These are phyloP conservation scores for Epistrophe eligans DNA, from an alignment of 2,888 invertebrate species.

Conservation along the genomic window DNA sequence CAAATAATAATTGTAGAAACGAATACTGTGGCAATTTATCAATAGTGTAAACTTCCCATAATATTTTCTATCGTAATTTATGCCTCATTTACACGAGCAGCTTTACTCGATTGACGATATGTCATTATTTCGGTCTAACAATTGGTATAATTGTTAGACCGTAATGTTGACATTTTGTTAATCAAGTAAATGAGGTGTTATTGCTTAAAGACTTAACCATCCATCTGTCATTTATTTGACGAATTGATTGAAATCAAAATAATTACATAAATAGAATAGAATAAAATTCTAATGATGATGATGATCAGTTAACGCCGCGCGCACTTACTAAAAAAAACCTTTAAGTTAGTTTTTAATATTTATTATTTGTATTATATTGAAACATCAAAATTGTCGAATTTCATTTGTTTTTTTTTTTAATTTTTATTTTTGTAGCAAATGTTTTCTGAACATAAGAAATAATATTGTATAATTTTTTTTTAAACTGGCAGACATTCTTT, in stretches of 20 bases:
- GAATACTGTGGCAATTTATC: no score
- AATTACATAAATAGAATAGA: not conserved
- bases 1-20: no score
- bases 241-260: not conserved
- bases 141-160: no score
- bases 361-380: constrained; percentile 6
- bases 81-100: no score
- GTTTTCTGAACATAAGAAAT: constrained; percentile 42
- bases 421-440: constrained; percentile 32
- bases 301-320: constrained; percentile 13
- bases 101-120: no score
- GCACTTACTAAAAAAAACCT: constrained; percentile 13
- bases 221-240: not conserved
- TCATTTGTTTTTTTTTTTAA: not conserved
- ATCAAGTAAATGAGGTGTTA: no score
- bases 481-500: constrained; percentile 33
- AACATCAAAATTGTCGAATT: not conserved
- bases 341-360: constrained; percentile 8
- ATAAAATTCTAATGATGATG: not conserved
- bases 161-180: no score
- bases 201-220: not conserved
- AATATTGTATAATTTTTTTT: constrained; percentile 7
- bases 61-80: no score
- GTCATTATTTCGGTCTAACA: no score
- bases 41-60: no score